A percentile compares a stretch with the other conserved stretches of the same genome.
Evolutionary conservation across 2,113 vertebrate genomes (phyloP).

Genomic region (Boulengeromyrus knoepffleri): DNA sequence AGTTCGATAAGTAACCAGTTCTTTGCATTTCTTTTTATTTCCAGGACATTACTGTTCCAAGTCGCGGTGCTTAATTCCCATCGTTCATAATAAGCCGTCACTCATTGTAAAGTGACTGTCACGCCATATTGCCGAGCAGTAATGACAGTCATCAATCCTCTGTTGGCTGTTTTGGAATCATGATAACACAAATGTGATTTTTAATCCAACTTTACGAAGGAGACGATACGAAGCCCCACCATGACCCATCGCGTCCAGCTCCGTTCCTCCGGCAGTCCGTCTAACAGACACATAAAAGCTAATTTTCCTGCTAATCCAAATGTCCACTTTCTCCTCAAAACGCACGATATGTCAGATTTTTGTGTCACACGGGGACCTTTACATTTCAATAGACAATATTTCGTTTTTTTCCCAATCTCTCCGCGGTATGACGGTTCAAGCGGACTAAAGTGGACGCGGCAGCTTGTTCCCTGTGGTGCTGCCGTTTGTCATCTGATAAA

Average conservation of each 20-base stretch:
- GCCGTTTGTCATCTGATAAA: neutral
- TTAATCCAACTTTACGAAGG: neutral
- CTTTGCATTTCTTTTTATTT: neutral
- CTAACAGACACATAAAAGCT: neutral
- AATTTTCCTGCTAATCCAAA: neutral
- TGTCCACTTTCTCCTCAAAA: neutral
- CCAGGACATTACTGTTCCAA: neutral
- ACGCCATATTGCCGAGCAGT: neutral
- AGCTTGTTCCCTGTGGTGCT: neutral
- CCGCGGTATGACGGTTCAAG: neutral
- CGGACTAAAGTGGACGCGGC: too few relatives aligned
- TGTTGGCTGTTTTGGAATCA: neutral
- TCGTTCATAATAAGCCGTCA: constrained; percentile 41
- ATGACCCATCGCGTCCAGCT: neutral
- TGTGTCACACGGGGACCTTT: neutral
- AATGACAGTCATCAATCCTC: neutral
- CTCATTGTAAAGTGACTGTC: neutral
- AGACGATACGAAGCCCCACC: neutral
- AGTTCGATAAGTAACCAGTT: neutral
- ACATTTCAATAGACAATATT: neutral
- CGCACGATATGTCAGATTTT: neutral
- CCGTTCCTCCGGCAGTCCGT: neutral
- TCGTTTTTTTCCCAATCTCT: neutral
- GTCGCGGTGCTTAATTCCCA: neutral
- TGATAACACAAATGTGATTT: neutral